Evolutionary conservation across 2,797 vertebrate genomes (phyloP).

Genomic region (Xerus rutilus): DNA sequence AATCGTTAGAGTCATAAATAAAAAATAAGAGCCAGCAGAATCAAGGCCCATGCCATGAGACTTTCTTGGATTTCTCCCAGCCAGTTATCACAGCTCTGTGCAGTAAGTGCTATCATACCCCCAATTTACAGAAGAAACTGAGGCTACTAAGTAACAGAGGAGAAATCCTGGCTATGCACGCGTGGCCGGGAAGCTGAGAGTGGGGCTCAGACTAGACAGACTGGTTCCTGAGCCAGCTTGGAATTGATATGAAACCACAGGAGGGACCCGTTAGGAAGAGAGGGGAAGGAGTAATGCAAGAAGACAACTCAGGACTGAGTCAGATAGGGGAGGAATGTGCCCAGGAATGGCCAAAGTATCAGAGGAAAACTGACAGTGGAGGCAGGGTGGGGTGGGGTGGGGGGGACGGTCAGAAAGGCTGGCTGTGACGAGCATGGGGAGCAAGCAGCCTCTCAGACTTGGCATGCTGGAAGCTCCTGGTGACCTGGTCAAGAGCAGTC

Average conservation of each 20-base stretch:
- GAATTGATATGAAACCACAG: background rate
- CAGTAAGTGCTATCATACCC: background rate
- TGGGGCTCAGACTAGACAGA: background rate
- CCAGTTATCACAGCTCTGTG: background rate
- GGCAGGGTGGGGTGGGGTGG: background rate
- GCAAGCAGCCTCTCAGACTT: background rate
- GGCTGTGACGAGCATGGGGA: rapidly evolving
- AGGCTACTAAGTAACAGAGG: conserved; percentile 16
- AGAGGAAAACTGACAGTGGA: background rate
- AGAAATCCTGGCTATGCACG: background rate
- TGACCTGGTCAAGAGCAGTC: background rate
- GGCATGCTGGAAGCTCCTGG: background rate
- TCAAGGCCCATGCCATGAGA: background rate
- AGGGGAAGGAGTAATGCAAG: background rate
- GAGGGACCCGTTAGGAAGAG: background rate
- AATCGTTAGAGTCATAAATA: conserved; percentile 22
- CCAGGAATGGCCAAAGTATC: background rate
- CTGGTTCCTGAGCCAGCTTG: background rate
- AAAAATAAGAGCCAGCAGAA: background rate
- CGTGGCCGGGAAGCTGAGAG: background rate
- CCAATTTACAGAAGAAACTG: conserved; percentile 39
- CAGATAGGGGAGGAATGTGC: background rate
- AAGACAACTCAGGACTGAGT: background rate
- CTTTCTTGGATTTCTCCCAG: background rate
- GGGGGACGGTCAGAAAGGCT: too few species aligned